Conservation (phyloP, 2,888 invertebrate species). For the Drosophila trichaetosa region DNA sequence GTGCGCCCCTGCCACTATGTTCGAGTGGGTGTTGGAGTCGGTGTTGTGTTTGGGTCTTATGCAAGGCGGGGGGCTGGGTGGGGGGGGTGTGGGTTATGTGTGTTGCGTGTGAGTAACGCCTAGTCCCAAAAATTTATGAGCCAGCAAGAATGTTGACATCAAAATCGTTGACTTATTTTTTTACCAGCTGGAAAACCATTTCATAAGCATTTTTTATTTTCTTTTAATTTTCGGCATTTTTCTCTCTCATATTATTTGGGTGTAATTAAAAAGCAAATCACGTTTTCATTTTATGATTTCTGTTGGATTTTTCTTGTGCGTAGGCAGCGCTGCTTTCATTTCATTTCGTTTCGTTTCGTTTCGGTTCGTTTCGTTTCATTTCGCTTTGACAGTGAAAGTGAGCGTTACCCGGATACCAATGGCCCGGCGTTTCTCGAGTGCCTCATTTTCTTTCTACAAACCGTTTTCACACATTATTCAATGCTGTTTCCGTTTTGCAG, state of each 20-base stretch:
- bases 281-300: constrained; percentile 59
- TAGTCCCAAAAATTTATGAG: constrained; percentile 44
- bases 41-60: neutral
- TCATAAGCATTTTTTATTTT: constrained; percentile 13
- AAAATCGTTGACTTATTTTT: constrained; percentile 28
- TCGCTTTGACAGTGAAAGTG: constrained; percentile 65
- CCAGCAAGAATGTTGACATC: constrained; percentile 42
- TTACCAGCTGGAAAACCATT: constrained; percentile 44
- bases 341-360: constrained; percentile 46
- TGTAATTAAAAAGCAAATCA: constrained; percentile 76
- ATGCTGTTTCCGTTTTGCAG: constrained; percentile 60
- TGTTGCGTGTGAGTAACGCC: constrained; percentile 47
- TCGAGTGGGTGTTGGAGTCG: constrained; percentile 32
- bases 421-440: neutral
- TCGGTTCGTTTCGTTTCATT: constrained; percentile 45
- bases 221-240: constrained; percentile 7
- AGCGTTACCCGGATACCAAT: constrained; percentile 39
- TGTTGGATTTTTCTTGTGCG: constrained; percentile 53
- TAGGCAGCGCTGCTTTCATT: constrained; percentile 67
- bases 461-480: constrained; percentile 57
- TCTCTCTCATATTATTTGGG: constrained; percentile 25
- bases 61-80: neutral
- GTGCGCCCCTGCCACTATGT: constrained; percentile 19
- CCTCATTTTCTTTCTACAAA: constrained; percentile 5
- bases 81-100: neutral